These are phyloP conservation scores for Phalacrocorax pelagicus DNA, from an alignment of 2,113 vertebrate species.

Conservation along the genomic window DNA sequence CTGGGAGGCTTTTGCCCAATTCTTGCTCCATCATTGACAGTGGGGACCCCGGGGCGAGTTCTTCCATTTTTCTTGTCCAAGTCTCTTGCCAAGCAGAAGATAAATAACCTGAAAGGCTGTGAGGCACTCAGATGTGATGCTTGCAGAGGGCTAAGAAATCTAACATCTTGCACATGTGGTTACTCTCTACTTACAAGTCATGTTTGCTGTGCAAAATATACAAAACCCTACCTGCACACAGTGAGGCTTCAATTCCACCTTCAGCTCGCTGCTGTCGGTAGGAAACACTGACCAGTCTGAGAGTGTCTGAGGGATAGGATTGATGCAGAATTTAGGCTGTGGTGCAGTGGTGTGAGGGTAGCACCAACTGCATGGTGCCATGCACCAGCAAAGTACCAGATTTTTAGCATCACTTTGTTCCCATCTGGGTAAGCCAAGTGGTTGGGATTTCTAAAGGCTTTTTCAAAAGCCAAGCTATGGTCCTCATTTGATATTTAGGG, in stretches of 20 bases:
- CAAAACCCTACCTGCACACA: neutral
- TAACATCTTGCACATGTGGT: neutral
- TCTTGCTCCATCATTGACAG: neutral
- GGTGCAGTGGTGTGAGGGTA: neutral
- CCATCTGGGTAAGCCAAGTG: neutral
- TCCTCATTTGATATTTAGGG: neutral
- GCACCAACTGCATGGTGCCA: neutral
- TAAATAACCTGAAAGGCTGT: neutral
- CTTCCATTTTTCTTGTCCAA: neutral
- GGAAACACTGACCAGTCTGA: neutral
- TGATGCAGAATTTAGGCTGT: neutral
- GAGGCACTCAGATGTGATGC: neutral
- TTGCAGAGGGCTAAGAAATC: neutral
- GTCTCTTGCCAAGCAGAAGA: neutral
- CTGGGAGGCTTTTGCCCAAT: neutral
- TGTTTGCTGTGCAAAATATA: neutral
- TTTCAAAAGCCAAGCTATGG: neutral
- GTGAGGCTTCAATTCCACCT: neutral
- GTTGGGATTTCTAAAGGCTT: neutral
- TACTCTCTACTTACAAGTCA: neutral
- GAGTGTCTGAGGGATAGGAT: neutral
- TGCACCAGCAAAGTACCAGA: neutral
- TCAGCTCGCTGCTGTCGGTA: neutral
- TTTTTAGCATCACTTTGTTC: neutral
- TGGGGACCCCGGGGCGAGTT: neutral